phyloP scores from a whole-genome alignment of 2,113 vertebrate species.

The Myiagra hebetior region DNA sequence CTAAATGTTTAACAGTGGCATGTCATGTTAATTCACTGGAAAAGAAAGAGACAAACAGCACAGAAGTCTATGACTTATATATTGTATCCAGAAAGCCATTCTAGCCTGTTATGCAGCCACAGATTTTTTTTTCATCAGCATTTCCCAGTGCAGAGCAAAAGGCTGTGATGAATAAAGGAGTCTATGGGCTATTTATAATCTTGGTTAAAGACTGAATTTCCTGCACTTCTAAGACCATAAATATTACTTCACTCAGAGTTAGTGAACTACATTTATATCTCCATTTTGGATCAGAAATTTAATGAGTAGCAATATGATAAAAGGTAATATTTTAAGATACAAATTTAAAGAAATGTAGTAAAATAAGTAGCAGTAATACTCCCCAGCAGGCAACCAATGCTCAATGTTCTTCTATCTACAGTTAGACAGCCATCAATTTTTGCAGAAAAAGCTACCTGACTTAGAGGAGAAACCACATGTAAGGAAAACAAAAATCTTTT shows the following conservation, averaged over 20 bases:
- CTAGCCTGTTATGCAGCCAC: background rate
- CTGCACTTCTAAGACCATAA: background rate
- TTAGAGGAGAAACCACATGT: background rate
- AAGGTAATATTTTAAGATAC: background rate
- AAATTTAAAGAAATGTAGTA: background rate
- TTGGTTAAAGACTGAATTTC: background rate
- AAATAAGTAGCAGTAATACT: background rate
- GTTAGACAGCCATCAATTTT: background rate
- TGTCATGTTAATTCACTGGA: background rate
- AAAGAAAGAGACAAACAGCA: background rate
- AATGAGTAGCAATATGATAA: background rate
- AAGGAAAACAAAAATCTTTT: background rate
- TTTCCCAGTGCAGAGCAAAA: conserved; percentile 4
- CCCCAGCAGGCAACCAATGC: background rate
- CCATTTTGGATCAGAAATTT: background rate
- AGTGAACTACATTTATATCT: background rate
- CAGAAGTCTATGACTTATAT: background rate
- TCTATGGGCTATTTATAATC: background rate
- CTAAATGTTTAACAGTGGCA: background rate
- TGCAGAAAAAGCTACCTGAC: background rate
- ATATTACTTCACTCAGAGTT: background rate
- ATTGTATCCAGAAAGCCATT: background rate
- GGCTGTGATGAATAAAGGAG: background rate
- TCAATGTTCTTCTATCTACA: background rate
- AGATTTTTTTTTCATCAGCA: background rate